Evolutionary conservation across 2,888 invertebrate genomes (phyloP).

Genomic region (Melanostoma mellinum): DNA sequence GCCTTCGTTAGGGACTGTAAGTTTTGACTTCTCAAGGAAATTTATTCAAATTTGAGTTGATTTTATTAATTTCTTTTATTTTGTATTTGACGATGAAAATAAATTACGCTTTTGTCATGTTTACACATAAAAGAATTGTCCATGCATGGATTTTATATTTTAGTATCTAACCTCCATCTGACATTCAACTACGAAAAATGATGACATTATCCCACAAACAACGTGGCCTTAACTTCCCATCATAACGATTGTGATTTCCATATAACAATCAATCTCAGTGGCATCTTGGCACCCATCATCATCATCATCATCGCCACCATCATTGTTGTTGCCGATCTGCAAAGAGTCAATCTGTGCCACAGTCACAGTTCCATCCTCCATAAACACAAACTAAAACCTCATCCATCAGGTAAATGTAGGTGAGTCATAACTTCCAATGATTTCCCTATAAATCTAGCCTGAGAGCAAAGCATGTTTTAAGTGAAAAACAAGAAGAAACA

Average conservation of each 20-base stretch:
- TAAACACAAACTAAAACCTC: conserved; percentile 44
- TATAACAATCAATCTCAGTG: conserved; percentile 68
- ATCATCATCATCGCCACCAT: conserved; percentile 36
- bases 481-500: neutral
- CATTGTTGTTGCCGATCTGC: conserved; percentile 39
- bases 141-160: conserved; percentile 6
- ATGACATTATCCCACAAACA: conserved; percentile 44
- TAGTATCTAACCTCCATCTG: conserved; percentile 24
- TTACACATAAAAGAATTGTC: too few relatives aligned
- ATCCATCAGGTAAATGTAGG: conserved; percentile 70
- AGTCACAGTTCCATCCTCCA: conserved; percentile 26
- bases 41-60: too few relatives aligned
- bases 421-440: conserved; percentile 69
- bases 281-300: conserved; percentile 61
- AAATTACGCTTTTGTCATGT: too few relatives aligned
- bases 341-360: conserved; percentile 64
- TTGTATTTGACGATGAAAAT: too few relatives aligned
- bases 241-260: conserved; percentile 45
- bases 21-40: too few relatives aligned
- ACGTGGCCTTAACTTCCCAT: conserved; percentile 44
- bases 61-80: too few relatives aligned
- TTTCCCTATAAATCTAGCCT: conserved; percentile 68
- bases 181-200: conserved; percentile 3
- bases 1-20: too few relatives aligned
- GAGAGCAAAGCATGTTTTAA: conserved; percentile 1